Evolutionary conservation across 1,140 invertebrate species (phyloP).

Genomic region (Drosophila suzukii): DNA sequence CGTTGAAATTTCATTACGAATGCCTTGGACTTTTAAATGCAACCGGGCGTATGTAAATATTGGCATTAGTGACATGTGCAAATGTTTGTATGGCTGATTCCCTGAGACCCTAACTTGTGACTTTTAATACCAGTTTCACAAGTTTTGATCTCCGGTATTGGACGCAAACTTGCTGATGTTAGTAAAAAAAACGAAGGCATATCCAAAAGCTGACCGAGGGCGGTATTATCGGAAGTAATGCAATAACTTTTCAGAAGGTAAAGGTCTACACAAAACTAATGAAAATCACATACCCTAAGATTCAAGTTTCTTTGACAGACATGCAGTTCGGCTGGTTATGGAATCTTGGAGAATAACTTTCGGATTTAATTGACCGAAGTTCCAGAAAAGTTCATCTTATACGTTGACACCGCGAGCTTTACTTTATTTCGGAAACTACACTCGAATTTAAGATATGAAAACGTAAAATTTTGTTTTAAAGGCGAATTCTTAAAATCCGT

Average conservation of each 20-base stretch:
- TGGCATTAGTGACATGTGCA: slow-evolving; percentile 81
- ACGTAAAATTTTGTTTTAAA: too few relatives aligned
- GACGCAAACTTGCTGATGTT: slow-evolving; percentile 84
- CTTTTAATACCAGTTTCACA: slow-evolving; percentile 85
- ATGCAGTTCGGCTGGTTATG: slow-evolving; percentile 4
- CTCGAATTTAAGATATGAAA: too few relatives aligned
- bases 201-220: background rate
- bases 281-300: background rate
- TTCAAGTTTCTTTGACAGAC: slow-evolving; percentile 20
- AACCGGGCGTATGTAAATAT: slow-evolving; percentile 38
- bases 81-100: slow-evolving; percentile 85
- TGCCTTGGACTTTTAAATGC: slow-evolving; percentile 15
- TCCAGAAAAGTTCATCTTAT: too few relatives aligned
- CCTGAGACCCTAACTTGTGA: slow-evolving; percentile 85
- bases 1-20: background rate
- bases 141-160: slow-evolving; percentile 85
- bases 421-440: too few relatives aligned
- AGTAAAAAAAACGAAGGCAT: slow-evolving; percentile 41
- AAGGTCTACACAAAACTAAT: background rate
- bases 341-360: background rate
- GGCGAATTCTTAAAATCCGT: too few relatives aligned
- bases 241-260: slow-evolving; percentile 5
- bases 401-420: too few relatives aligned
- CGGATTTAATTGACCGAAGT: background rate
- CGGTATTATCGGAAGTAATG: background rate